Evolutionary conservation across 30 jellyfish, hydroid and myxozoan genomes (phyloP).

Genomic region (Rhopilema esculentum): DNA sequence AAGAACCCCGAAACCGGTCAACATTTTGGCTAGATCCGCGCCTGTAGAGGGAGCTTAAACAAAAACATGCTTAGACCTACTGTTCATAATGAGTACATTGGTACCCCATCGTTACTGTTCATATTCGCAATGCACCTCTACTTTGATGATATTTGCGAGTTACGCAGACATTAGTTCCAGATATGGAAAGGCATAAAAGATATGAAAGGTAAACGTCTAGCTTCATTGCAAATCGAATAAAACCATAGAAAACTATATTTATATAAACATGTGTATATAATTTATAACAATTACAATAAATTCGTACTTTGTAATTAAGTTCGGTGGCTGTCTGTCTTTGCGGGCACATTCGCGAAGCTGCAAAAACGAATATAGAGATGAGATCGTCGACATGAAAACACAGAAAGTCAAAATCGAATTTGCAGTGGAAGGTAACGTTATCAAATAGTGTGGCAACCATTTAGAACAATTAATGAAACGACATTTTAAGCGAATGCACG

Average conservation of each 20-base stretch:
- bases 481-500: not conserved
- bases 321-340: conserved; percentile 64
- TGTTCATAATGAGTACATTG: too few relatives aligned
- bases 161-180: too few relatives aligned
- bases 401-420: not conserved
- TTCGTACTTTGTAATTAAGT: not conserved
- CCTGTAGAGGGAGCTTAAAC: too few relatives aligned
- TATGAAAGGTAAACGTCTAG: too few relatives aligned
- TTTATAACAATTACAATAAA: not conserved
- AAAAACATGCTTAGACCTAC: too few relatives aligned
- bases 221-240: too few relatives aligned
- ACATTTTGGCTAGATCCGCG: too few relatives aligned
- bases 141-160: too few relatives aligned
- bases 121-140: too few relatives aligned
- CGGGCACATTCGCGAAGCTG: conserved; percentile 61
- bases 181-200: too few relatives aligned
- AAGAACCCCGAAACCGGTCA: too few relatives aligned
- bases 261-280: not conserved
- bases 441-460: not conserved
- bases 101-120: too few relatives aligned
- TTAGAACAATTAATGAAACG: not conserved
- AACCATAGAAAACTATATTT: not conserved
- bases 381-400: not conserved
- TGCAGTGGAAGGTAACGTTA: not conserved
- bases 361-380: not conserved